These are phyloP conservation scores for Echinops telfairi DNA, from an alignment of 2,113 vertebrate species.

Conservation along the genomic window DNA sequence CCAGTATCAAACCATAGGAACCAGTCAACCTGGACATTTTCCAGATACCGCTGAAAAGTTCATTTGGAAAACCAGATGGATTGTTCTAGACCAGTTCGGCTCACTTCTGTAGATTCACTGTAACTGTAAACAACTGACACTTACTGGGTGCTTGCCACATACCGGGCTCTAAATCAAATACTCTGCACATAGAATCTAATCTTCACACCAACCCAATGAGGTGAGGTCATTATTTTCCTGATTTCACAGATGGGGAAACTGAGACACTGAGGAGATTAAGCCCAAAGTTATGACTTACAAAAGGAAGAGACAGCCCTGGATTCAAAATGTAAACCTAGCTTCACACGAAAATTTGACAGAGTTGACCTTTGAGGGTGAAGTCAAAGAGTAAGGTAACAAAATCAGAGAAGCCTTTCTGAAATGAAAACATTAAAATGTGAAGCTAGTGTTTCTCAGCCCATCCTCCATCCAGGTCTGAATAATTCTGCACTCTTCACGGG, in stretches of 20 bases:
- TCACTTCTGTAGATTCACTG: not conserved
- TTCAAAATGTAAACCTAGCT: not conserved
- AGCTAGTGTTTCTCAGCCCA: too few species aligned
- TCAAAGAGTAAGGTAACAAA: too few species aligned
- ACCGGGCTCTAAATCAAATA: not conserved
- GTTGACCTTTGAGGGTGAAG: too few species aligned
- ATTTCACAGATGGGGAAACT: conserved; percentile 14
- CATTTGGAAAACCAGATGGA: not conserved
- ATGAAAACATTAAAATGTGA: too few species aligned
- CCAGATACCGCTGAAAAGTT: not conserved
- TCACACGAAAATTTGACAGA: not conserved
- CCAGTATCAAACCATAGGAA: not conserved
- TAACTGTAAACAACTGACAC: not conserved
- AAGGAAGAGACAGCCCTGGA: not conserved
- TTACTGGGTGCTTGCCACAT: too few species aligned
- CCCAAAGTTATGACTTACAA: not conserved
- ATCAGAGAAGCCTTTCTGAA: too few species aligned
- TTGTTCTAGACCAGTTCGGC: not conserved
- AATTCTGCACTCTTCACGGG: too few species aligned
- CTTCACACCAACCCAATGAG: not conserved
- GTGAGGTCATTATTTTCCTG: not conserved
- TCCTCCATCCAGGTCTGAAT: too few species aligned
- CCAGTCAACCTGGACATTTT: not conserved
- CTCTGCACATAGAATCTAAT: not conserved
- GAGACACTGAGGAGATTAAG: not conserved